Evolutionary conservation across 1,140 invertebrate species (phyloP), one percentile per base, ranked within the genome.

Genomic region (Samia ricini): DNA sequence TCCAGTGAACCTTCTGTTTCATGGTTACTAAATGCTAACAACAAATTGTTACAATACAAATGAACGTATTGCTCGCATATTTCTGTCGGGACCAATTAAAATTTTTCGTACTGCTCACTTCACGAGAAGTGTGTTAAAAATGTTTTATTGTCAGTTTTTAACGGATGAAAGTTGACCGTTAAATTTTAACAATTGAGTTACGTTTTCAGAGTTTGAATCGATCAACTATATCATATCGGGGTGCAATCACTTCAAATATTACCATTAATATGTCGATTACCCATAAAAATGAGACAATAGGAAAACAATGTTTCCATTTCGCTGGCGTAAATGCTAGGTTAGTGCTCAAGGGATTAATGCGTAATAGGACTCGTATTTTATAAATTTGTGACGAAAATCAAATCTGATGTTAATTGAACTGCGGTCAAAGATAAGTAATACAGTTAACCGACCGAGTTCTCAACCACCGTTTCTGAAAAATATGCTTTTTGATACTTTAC

Each of bases 41-140:
- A 2, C 7, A 21, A 21, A 52, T 21, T 52, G 63, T 64, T 57
- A 71, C 61, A 64, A 69, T 66, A 72, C 66, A 71, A 72, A 74
- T 65, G 60, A 69, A 68, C 59, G 54, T 60, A 52, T 49, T 18
- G 18, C 19, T 19, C 55, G 59, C 62, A 60, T 68, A 72, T 68
- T 66, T 67, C 66, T 67, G 65, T 72, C 61, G 64, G 23, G 52
- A 49, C 61, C 71, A 68, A 72, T 75, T 72, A 70, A 75, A 72
- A 68, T 69, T 65, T n/a, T 65, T 64, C 59, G 58, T 71, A 68
- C 66, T 66, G 62, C 10, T 69, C 61, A 57, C 33, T 33, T n/a
- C 26, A 21, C 51, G 50, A 20, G 56, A 22, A 55, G 60, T 33
- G 56, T n/a, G 48, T 42, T 15, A 63, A 67, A 66, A 56, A 68